phyloP scores from a whole-genome alignment of 2,888 invertebrate genomes.

The Melieria picta region DNA sequence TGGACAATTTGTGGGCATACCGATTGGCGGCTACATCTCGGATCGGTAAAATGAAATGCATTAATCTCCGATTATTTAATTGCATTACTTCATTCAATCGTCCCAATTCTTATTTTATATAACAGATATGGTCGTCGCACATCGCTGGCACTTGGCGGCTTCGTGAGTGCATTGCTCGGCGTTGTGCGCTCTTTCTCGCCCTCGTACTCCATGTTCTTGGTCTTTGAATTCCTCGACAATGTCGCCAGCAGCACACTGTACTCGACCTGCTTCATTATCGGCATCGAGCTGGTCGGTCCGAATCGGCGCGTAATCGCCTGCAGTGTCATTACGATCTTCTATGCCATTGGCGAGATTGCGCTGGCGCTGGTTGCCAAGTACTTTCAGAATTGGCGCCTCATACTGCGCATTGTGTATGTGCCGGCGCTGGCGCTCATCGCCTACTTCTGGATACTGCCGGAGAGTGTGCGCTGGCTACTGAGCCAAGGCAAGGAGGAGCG shows the following conservation, averaged over 20 bases:
- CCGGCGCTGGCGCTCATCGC: constrained; percentile 75
- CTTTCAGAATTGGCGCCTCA: constrained; percentile 74
- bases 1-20: constrained; percentile 78
- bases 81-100: neutral
- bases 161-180: constrained; percentile 73
- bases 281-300: constrained; percentile 82
- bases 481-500: constrained; percentile 70
- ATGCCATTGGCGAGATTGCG: constrained; percentile 76
- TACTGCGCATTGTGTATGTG: constrained; percentile 73
- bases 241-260: constrained; percentile 76
- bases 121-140: constrained; percentile 71
- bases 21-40: constrained; percentile 72
- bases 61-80: neutral
- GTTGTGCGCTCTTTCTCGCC: constrained; percentile 75
- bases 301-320: constrained; percentile 78
- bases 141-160: constrained; percentile 69
- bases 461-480: constrained; percentile 81
- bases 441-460: constrained; percentile 76
- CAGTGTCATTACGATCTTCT: constrained; percentile 75
- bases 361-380: constrained; percentile 76
- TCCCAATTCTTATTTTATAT: neutral
- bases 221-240: constrained; percentile 79
- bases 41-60: constrained; percentile 70
- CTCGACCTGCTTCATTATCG: constrained; percentile 76
- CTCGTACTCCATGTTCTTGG: constrained; percentile 75